phyloP scores from a whole-genome alignment of 2,113 vertebrate species.

The Elgaria multicarinata region DNA sequence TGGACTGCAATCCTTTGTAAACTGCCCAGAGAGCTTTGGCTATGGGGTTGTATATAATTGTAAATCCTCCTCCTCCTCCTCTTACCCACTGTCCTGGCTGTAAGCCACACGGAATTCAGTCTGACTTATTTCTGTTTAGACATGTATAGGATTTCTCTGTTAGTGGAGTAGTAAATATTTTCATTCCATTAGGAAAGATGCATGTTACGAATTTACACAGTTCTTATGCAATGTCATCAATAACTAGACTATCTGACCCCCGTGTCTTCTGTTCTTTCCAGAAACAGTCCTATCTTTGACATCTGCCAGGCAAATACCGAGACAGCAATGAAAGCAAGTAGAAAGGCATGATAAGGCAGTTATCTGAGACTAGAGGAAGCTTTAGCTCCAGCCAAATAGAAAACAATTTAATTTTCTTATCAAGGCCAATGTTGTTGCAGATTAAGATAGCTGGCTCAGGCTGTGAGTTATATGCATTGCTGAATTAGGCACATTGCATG shows the following conservation, averaged over 20 bases:
- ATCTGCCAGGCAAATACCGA: constrained; percentile 18
- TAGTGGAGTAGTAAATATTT: neutral
- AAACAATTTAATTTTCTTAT: constrained; percentile 50
- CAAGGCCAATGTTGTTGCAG: constrained; percentile 42
- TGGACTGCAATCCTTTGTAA: neutral
- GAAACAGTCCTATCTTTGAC: constrained; percentile 13
- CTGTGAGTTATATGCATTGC: constrained; percentile 31
- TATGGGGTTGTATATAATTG: no score
- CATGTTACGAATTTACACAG: neutral
- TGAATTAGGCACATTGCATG: constrained; percentile 32
- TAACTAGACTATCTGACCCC: neutral
- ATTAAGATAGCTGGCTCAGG: constrained; percentile 52
- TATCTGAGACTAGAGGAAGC: constrained; percentile 26
- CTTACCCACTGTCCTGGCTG: neutral
- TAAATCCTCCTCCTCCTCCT: no score
- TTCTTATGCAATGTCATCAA: constrained; percentile 17
- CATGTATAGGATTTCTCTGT: neutral
- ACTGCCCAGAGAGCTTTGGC: no score
- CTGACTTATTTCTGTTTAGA: neutral
- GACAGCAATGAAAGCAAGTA: neutral
- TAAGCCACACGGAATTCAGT: neutral
- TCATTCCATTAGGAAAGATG: neutral
- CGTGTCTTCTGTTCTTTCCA: neutral
- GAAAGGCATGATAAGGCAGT: neutral
- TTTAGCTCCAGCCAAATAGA: constrained; percentile 33